Conservation (phyloP, 92 coral and sea anemone species). For the Zoanthus solanderi region DNA sequence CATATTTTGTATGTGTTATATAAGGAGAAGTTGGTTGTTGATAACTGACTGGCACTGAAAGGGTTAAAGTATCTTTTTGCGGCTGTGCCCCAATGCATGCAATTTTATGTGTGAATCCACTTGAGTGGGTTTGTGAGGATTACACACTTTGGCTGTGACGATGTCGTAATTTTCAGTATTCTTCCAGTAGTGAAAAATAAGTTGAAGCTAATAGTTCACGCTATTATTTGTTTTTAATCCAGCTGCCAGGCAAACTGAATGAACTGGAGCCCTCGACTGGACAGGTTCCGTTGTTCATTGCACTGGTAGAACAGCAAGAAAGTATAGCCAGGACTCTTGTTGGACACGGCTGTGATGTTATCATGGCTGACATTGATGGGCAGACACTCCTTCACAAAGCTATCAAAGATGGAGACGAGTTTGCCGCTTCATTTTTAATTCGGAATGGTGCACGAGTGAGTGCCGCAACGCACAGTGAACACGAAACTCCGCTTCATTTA, state of each 20-base stretch:
- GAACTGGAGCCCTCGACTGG: constrained; percentile 95
- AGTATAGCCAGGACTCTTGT: constrained; percentile 94
- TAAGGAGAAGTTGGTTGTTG: too few species aligned
- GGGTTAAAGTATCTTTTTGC: too few species aligned
- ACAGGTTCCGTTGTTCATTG: constrained; percentile 88
- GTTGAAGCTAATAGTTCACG: background rate
- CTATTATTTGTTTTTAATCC: constrained; percentile 26
- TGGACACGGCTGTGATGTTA: constrained; percentile 90
- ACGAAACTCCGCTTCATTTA: constrained; percentile 87
- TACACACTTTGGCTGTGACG: too few species aligned
- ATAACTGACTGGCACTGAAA: too few species aligned
- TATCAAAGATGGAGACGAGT: constrained; percentile 87
- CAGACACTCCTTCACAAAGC: constrained; percentile 90
- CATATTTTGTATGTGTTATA: too few species aligned
- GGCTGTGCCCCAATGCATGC: too few species aligned
- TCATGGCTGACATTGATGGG: constrained; percentile 86
- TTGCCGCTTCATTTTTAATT: constrained; percentile 88
- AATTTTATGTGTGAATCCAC: background rate
- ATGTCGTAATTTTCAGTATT: too few species aligned
- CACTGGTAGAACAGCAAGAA: constrained; percentile 88
- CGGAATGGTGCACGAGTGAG: constrained; percentile 88
- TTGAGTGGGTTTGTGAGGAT: background rate
- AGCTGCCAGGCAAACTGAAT: constrained; percentile 91
- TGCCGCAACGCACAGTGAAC: constrained; percentile 86
- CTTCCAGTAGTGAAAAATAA: too few species aligned